Evolutionary conservation across 2,797 vertebrate genomes (phyloP), one percentile per base, ranked within the genome.

Genomic region (Enteromius thamalakanensis): DNA sequence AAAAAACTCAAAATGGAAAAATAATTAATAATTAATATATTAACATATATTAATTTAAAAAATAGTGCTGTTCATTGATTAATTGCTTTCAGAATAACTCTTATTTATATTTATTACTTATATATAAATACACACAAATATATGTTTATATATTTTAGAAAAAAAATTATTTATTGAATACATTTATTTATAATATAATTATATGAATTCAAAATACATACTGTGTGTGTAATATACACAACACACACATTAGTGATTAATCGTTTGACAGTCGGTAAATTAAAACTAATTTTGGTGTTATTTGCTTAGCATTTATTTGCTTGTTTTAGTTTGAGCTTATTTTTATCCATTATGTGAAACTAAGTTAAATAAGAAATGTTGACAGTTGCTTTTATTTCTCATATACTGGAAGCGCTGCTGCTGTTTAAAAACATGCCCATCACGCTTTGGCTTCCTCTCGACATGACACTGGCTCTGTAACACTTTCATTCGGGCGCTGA

Each of bases 401-500:
- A 34, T 32, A 53, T n/a, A 21, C 47, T 12, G 3, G 34, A 53
- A 37, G 19, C n/a, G 49, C 60, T 64, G 32, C 51, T 23, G 51
- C 34, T 23, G 32, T 21, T 55, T n/a, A 37, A 75, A 74, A 75
- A 15, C 49, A 53, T 37, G 21, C 32, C 51, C 49, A 40, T 53
- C 34, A 4, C 34, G 65, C 0, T 40, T 11, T 1, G 3, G 17
- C 32, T 51, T 70, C 47, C 55, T 53, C 53, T 80, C 40, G 19
- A 29, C 14, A 10, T 60, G n/a, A 29, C 21, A 23, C 9, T 67
- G 75, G 84, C 42, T 49, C 84, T 87, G 67, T 84, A 89, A 49
- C 11, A 68, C 49, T 82, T 86, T 6, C 86, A 1, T n/a, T 83
- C 87, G n/a, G 85, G 84, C 0, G 77, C 78, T 15, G 88, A 85